Evolutionary conservation across 2,113 vertebrate genomes (phyloP), one percentile per base, ranked within the genome.

Genomic region (Platichthys flesus): DNA sequence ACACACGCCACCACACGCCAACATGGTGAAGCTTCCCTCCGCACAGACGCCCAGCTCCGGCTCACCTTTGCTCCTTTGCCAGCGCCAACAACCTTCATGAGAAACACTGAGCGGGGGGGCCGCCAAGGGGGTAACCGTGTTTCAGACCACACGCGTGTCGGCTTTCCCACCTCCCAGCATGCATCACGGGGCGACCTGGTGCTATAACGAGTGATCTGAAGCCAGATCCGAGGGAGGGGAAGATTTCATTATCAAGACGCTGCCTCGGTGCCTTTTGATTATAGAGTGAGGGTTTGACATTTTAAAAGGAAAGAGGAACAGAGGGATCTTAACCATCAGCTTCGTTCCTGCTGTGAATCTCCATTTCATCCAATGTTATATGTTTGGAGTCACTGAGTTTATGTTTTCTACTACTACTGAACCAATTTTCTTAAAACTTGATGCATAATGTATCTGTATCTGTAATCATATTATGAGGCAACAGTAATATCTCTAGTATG

Each of bases 41-140:
- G 15, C 56, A 42, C 26, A 72, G 61, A 67, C 45, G 18, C 45
- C 45, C 0, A 45, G 2, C 23, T 9, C 57, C 1, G 12, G 64
- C 72, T 74, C 60, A 81, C 75, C 68, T 31, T 31, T 31, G 31
- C 31, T 31, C 31, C 6, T 73, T 78, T 81, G 59, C 71, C 75
- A 83, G 71, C 78, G 5, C 4, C 28, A 4, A 31, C 28, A 31
- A 14, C 56, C 23, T 49, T 82, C 89, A 88, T 73, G 74, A 90
- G 82, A 80, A 72, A 42, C 69, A 74, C 2, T 60, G 60, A 6
- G n/a, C n/a, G 26, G 28, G 28, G 68, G 58, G 62, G 71, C 79
- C 88, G 85, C 83, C 15, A 62, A 80, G 74, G 72, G 9, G 5
- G 24, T 69, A 89, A 85, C 85, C 35, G 40, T 40, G 69, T 71